Evolutionary conservation across 2,888 invertebrate species (phyloP).

Genomic region (Tridacna gigas): DNA sequence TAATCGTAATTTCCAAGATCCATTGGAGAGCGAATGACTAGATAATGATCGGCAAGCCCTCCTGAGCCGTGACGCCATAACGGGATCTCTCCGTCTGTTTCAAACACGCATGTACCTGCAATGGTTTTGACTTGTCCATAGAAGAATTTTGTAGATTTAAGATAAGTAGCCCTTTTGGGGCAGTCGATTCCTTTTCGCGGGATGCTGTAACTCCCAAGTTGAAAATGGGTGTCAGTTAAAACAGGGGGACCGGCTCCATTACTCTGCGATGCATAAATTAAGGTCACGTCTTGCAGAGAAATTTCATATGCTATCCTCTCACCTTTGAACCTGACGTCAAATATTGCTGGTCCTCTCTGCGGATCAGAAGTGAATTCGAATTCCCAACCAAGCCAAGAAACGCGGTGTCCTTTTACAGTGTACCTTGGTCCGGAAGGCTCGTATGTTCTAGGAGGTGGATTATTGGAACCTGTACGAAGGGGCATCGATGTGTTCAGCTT

Average conservation of each 20-base stretch:
- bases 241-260: slow-evolving; percentile 66
- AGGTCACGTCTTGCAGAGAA: slow-evolving; percentile 68
- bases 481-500: slow-evolving; percentile 42
- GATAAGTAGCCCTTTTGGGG: slow-evolving; percentile 61
- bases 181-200: slow-evolving; percentile 70
- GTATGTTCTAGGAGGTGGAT: slow-evolving; percentile 66
- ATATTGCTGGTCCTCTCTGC: slow-evolving; percentile 63
- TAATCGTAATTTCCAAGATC: slow-evolving; percentile 74
- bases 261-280: slow-evolving; percentile 67
- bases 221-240: slow-evolving; percentile 63
- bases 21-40: slow-evolving; percentile 66
- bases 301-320: slow-evolving; percentile 73
- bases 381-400: slow-evolving; percentile 75
- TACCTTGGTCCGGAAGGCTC: slow-evolving; percentile 69
- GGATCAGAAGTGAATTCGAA: slow-evolving; percentile 67
- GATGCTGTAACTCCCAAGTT: slow-evolving; percentile 62
- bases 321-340: slow-evolving; percentile 67
- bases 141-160: slow-evolving; percentile 50
- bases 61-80: slow-evolving; percentile 60
- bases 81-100: slow-evolving; percentile 66
- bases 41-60: slow-evolving; percentile 63
- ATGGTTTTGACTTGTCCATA: slow-evolving; percentile 31
- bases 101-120: slow-evolving; percentile 70
- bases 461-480: slow-evolving; percentile 49
- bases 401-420: slow-evolving; percentile 62